Evolutionary conservation across 2,888 invertebrate species (phyloP), one percentile per base, ranked within the genome.

Genomic region (Orgyia antiqua): DNA sequence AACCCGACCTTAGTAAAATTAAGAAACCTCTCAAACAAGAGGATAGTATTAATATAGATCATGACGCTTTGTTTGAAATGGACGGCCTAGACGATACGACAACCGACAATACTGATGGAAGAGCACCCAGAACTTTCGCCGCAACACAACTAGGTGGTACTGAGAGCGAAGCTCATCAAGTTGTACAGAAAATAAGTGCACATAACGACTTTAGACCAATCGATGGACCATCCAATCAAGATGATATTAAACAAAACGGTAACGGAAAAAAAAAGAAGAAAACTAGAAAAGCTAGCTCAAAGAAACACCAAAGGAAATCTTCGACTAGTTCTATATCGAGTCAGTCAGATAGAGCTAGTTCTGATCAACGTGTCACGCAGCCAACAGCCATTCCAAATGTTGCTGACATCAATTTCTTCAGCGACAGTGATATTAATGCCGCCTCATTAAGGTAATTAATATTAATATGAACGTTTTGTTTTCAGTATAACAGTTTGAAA

Each of bases 341-440:
- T 51, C 86, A 87, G 42, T 87, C 87, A 15, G 88, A 88, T 57
- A 75, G 84, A 36, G 77, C 83, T n/a, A 71, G 78, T 10, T 74
- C 79, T 12, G 87, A 88, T 41, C 72, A 76, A 42, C 73, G 84
- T 9, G 51, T 65, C 24, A 47, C 74, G 2, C 73, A 68, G 45
- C 65, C 79, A 4, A 58, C 79, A 4, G 53, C 77, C 33, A 71
- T 79, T 35, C 72, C 73, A 9, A 77, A 73, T 39, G 45, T 66
- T 25, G 55, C 67, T 3, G 86, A 84, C 24, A 73, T 82, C 45
- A 69, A 96, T 68, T 97, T 97, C 86, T 97, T 95, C 79, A 97
- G 97, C 66, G 98, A 98, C 66, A 94, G 95, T 0, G 97, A 98
- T 84, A 86, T 95, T 28, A 93, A 93, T n/a, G 90, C 89, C 1